Evolutionary conservation across 2,888 invertebrate species (phyloP), one percentile per base, ranked within the genome.

Genomic region (Agrochola circellaris): DNA sequence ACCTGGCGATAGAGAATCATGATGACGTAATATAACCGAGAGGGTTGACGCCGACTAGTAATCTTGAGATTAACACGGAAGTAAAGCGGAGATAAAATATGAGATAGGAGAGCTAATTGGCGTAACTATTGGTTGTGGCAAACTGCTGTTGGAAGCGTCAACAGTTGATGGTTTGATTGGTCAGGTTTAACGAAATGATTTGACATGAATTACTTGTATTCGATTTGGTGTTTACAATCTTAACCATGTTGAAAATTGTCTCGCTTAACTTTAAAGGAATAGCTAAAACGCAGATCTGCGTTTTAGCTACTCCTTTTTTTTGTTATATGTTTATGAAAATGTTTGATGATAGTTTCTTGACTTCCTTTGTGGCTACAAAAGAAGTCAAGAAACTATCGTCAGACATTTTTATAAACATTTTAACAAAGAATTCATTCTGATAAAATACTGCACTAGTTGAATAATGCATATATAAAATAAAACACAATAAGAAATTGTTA

Each of bases 31-130:
- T 84, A 68, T 70, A 68, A 76, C 74, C 71, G 78, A 86, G 78
- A 81, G 77, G 81, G 78, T 78, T 86, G 75, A 79, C 73, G 61
- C 26, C 65, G 42, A 42, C 67, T 54, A 72, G 77, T 85, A 86
- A 85, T 86, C 84, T 79, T 61, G 56, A 82, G 84, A 85, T 85
- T 85, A 84, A 82, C 79, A 69, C 56, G 34, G 56, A 68, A 62
- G 62, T 77, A 74, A 76, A 51, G 61, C 72, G 26, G 45, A 77
- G 81, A 77, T 75, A 75, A 78, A 86, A 83, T 79, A 79, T 62
- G 70, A 69, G 71, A 81, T 71, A 68, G 69, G 30, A 70, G 70
- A 83, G 51, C 61, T 81, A 77, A 85, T 81, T 80, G 81, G 61
- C 73, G 56, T 34, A 75, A 75, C 66, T 81, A 81, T 81, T 78